Conservation (phyloP, 2,113 vertebrate species). For the Saguinus midas region DNA sequence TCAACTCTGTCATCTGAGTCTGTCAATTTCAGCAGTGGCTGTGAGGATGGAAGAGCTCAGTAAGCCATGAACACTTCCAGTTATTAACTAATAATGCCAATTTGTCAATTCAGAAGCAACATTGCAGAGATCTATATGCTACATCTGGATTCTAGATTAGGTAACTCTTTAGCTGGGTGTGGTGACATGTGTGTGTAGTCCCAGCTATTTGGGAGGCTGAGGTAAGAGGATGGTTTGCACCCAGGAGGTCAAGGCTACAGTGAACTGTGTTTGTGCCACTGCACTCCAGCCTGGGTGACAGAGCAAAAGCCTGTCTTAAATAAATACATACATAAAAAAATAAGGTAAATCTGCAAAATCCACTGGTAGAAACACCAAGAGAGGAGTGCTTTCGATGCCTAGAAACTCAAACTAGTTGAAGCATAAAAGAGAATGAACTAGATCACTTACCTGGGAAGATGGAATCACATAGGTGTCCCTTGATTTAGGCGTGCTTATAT, state of each 20-base stretch:
- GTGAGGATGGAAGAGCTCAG: not conserved
- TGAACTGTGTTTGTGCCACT: no score
- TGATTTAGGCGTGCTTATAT: not conserved
- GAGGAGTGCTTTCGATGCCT: not conserved
- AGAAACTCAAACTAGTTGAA: not conserved
- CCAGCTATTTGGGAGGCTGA: no score
- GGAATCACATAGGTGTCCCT: not conserved
- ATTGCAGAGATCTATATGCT: not conserved
- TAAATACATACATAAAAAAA: no score
- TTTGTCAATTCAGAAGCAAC: not conserved
- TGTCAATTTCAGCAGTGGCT: not conserved
- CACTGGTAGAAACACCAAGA: not conserved
- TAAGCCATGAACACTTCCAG: not conserved
- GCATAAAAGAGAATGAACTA: not conserved
- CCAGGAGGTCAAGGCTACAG: no score
- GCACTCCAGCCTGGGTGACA: no score
- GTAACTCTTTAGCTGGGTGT: not conserved
- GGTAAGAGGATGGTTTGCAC: no score
- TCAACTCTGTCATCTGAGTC: not conserved
- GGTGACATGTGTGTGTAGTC: no score
- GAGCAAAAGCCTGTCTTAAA: no score
- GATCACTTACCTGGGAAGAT: not conserved
- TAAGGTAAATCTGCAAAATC: not conserved
- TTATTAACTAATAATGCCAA: not conserved
- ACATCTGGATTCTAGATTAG: not conserved